Base-by-base conservation (phyloP, 2,888 invertebrate species). In the Rhodophaea formosa region DNA sequence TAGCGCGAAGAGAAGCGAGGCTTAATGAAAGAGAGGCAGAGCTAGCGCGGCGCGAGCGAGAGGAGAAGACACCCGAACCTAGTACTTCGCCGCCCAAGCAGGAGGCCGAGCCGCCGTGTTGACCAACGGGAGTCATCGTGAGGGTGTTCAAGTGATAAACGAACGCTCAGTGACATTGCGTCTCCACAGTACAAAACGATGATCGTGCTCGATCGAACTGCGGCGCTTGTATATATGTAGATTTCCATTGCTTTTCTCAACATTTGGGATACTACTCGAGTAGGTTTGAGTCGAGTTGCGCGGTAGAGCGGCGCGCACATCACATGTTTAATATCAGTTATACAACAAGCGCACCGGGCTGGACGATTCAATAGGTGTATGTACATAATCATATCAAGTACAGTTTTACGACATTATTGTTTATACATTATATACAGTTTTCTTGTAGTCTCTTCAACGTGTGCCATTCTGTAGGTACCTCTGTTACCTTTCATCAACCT, bases 301-400 rank as follows among this genome's bases (percentile, higher is more conserved):
- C 39, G 32, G 16, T 51, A 60, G 42, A 35, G 29, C 44, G 14
- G 23, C 29, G 43, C 43, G 39, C 32, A 46, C 35, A 35, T 51
- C 35, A 51, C 23, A 16, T 35, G 39, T 53, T 53, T 17, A 17
- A 8, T 53, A 44, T 53, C 57, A 53, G 59, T 57, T 53, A 49
- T 23, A 53, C 65, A 67, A 64, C 62, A 61, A 58, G 61, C 61
- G 66, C 59, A 74, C 74, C 72, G 74, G 74, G 68, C 70, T 61
- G 61, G 67, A 69, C 67, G 69, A 65, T 64, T 59, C 62, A 70
- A 77, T 73, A 74, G 71, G 16, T 47, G 35, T 39, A 74, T 86
- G 84, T 86, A 88, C 84, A 88, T 86, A 86, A 82, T 84, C 83
- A 84, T 84, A 83, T 84, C 83, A 84, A 89, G 88, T 90, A 88